These are phyloP conservation scores for Agrochola lychnidis DNA, from an alignment of 2,888 invertebrate genomes.

Conservation along the genomic window DNA sequence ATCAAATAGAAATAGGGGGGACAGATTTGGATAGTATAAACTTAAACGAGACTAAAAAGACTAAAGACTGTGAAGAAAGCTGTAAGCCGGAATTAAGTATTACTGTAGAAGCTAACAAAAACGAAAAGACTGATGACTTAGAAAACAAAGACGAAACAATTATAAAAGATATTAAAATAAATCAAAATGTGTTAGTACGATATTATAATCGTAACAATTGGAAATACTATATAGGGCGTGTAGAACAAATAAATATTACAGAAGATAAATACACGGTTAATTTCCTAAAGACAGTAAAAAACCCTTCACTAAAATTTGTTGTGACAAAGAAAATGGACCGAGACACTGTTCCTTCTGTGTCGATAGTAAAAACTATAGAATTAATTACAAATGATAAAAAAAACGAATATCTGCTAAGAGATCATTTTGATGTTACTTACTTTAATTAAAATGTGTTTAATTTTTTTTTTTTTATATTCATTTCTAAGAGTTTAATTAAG, in stretches of 20 bases:
- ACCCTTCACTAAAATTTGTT: background rate
- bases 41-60: conserved; percentile 5
- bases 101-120: conserved; percentile 11
- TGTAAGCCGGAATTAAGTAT: conserved; percentile 2
- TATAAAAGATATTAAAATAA: conserved; percentile 2
- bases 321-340: background rate
- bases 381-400: background rate
- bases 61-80: conserved; percentile 4
- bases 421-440: background rate
- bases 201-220: conserved; percentile 11
- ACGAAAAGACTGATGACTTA: conserved; percentile 8
- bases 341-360: background rate
- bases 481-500: too few relatives aligned
- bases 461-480: too few relatives aligned
- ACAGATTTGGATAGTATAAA: conserved; percentile 6
- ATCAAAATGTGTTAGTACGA: conserved; percentile 13
- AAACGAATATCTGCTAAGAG: background rate
- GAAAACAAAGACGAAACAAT: background rate
- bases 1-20: conserved; percentile 2
- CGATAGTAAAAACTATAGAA: background rate
- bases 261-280: background rate
- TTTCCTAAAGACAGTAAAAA: conserved; percentile 2
- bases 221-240: conserved; percentile 6
- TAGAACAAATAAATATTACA: background rate
- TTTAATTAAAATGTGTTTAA: too few relatives aligned